Conservation (phyloP, 2,113 vertebrate species). For the Phrynosoma platyrhinos region DNA sequence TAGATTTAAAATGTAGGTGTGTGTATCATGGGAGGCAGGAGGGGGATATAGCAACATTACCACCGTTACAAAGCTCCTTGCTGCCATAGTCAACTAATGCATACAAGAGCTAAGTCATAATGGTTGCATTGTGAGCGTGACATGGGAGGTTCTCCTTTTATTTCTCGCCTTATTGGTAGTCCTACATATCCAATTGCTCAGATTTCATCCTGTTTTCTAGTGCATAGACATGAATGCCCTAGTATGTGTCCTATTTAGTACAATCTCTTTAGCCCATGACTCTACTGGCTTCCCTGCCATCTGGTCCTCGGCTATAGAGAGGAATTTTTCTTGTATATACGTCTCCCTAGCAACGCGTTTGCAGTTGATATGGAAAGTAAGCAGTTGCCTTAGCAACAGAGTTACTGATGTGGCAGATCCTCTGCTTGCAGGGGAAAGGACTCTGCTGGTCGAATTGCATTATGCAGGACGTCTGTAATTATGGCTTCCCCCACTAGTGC, state of each 20-base stretch:
- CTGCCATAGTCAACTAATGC: slow-evolving; percentile 59
- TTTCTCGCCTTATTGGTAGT: slow-evolving; percentile 56
- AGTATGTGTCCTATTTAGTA: slow-evolving; percentile 65
- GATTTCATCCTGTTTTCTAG: slow-evolving; percentile 54
- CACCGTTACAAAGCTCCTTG: slow-evolving; percentile 48
- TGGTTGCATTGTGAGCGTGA: not conserved
- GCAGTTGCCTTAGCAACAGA: slow-evolving; percentile 94
- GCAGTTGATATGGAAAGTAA: slow-evolving; percentile 97
- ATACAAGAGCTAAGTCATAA: slow-evolving; percentile 51
- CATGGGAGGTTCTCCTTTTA: slow-evolving; percentile 46
- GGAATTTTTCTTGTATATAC: slow-evolving; percentile 94
- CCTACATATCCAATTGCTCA: slow-evolving; percentile 60
- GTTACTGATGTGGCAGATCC: slow-evolving; percentile 91
- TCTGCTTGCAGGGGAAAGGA: slow-evolving; percentile 72
- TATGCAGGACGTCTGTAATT: slow-evolving; percentile 62
- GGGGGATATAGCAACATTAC: slow-evolving; percentile 18
- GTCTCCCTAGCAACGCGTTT: slow-evolving; percentile 92
- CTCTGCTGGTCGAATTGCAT: slow-evolving; percentile 72
- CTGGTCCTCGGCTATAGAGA: slow-evolving; percentile 89
- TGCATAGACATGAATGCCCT: slow-evolving; percentile 47
- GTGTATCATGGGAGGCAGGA: not conserved
- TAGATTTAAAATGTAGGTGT: not conserved
- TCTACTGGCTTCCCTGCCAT: slow-evolving; percentile 86
- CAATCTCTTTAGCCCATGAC: slow-evolving; percentile 75
- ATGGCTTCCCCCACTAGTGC: slow-evolving; percentile 56